A percentile compares a stretch with the other conserved stretches of the same genome.
These are phyloP conservation scores for Tyto alba DNA, from an alignment of 2,113 vertebrate species.

Conservation along the genomic window DNA sequence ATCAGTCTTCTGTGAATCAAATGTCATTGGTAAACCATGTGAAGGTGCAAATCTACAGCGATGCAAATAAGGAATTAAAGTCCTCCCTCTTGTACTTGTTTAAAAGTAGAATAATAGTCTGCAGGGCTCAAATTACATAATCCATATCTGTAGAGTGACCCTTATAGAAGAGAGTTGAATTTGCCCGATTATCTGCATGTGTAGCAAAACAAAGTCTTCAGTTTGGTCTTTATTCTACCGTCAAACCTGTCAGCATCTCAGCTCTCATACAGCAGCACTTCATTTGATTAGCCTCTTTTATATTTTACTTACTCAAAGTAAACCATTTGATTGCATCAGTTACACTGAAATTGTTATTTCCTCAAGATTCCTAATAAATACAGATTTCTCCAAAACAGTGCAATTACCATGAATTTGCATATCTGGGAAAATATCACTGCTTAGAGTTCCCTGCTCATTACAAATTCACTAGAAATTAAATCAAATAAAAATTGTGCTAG, in stretches of 20 bases:
- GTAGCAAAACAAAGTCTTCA: slow-evolving; percentile 5
- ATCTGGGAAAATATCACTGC: not conserved
- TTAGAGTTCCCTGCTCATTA: not conserved
- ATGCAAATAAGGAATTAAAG: slow-evolving; percentile 35
- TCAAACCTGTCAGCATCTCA: not conserved
- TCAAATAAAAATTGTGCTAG: not conserved
- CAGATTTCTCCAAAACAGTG: not conserved
- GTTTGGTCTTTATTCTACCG: not conserved
- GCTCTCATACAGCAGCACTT: not conserved
- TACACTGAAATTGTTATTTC: slow-evolving; percentile 21
- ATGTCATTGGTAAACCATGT: not conserved
- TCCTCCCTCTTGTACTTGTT: not conserved
- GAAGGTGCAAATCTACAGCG: not conserved
- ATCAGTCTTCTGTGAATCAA: slow-evolving; percentile 23
- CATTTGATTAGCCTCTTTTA: slow-evolving; percentile 8
- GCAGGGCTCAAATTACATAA: slow-evolving; percentile 65
- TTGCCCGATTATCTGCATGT: not conserved
- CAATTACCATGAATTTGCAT: not conserved
- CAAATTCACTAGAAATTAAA: not conserved
- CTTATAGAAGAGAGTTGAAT: not conserved
- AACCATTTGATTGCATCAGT: not conserved
- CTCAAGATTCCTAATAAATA: not conserved
- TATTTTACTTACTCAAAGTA: not conserved
- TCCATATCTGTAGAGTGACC: slow-evolving; percentile 50
- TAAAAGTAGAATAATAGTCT: slow-evolving; percentile 50